Percentiles rank a stretch among this genome's conserved stretches.
Conservation (phyloP, 2,113 vertebrate species). For the Apaloderma vittatum region DNA sequence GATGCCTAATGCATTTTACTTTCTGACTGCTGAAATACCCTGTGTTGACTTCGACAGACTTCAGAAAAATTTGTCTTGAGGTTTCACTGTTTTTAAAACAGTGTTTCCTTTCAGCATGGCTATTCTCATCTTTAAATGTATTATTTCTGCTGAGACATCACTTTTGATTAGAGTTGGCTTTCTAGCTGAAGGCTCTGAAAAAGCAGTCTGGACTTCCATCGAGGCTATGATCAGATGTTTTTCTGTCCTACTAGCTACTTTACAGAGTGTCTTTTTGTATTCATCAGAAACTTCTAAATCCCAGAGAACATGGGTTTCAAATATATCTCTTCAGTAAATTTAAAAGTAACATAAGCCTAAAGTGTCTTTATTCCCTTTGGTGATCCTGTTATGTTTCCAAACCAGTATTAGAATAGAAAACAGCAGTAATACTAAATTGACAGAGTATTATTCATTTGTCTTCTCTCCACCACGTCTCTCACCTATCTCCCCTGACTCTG, state of each 20-base stretch:
- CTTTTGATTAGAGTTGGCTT: constrained; percentile 41
- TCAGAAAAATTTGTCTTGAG: not conserved
- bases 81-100: not conserved
- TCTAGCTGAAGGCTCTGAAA: not conserved
- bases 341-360: not conserved
- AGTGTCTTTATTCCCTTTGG: not conserved
- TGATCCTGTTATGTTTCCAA: not conserved
- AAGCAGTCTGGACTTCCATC: not conserved
- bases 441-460: not conserved
- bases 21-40: not conserved
- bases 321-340: not conserved
- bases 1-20: not conserved
- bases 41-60: fast-evolving
- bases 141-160: constrained; percentile 42
- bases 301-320: not conserved
- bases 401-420: not conserved
- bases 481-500: not conserved
- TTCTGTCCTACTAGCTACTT: constrained; percentile 19
- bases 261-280: not conserved
- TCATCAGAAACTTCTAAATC: not conserved
- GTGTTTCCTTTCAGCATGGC: not conserved
- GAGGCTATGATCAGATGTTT: not conserved
- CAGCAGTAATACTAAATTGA: not conserved
- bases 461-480: not conserved
- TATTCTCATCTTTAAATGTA: not conserved